These are phyloP conservation scores for Aphidius gifuensis DNA, from an alignment of 1,140 invertebrate species.

Conservation along the genomic window DNA sequence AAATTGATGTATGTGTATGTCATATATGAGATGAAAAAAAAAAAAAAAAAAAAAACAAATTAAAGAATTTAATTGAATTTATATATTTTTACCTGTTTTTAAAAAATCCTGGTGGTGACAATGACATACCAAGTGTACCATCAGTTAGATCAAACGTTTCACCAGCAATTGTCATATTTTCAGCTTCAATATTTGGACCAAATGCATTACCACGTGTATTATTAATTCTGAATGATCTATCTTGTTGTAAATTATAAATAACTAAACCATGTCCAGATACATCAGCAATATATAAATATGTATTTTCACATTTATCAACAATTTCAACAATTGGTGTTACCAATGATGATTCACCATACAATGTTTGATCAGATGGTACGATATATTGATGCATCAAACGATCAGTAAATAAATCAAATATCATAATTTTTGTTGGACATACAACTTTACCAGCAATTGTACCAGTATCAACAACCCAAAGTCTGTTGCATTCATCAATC, in stretches of 20 bases:
- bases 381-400: conserved; percentile 54
- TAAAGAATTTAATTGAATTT: not conserved
- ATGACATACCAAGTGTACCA: conserved; percentile 50
- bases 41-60: not conserved
- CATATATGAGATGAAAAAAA: not conserved
- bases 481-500: conserved; percentile 61
- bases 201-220: conserved; percentile 51
- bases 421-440: conserved; percentile 58
- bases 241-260: conserved; percentile 43
- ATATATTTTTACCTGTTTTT: conserved; percentile 41
- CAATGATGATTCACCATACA: conserved; percentile 41
- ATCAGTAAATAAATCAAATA: conserved; percentile 59
- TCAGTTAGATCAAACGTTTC: conserved; percentile 50
- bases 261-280: conserved; percentile 50
- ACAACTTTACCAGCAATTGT: conserved; percentile 45
- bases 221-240: conserved; percentile 50
- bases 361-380: conserved; percentile 43
- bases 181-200: conserved; percentile 45
- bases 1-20: conserved; percentile 3
- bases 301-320: conserved; percentile 44
- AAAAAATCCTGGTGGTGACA: conserved; percentile 49
- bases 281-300: conserved; percentile 52
- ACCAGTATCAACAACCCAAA: conserved; percentile 61
- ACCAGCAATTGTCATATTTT: conserved; percentile 48
- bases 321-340: conserved; percentile 51